Evolutionary conservation across 2,113 vertebrate genomes (phyloP), one percentile per base, ranked within the genome.

Genomic region (Ovis canadensis): DNA sequence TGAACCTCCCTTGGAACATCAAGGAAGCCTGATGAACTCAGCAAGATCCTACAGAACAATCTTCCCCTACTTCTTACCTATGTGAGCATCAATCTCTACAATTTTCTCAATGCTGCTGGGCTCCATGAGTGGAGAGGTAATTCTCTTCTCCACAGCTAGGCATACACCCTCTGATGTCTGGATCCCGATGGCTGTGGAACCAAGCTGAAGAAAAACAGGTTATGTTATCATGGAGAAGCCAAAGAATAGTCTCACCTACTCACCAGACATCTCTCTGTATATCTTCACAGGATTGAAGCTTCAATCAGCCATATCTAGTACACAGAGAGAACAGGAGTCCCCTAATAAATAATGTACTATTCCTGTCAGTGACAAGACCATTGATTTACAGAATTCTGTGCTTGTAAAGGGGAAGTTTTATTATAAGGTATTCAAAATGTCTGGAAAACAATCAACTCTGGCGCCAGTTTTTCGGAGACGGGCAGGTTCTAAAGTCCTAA

Each of bases 91-190:
- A 1, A 99, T 99, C 98, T 99, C 99, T 45, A 99, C 99, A 0
- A 99, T 99, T 98, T 99, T 99, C 99, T 99, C 99, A 25, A 99
- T 99, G 99, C 99, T 99, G 99, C 99, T 99, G 96, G 99, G 99
- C 96, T 99, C 99, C 99, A 99, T 99, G 52, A 99, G 99, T 0
- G 99, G 99, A 43, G 99, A 99, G 21, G 99, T 99, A 98, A 99
- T 99, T 98, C 99, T 99, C 98, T 99, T 99, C 97, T 99, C 99
- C 97, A 99, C 99, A 0, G 99, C 99, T 98, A 99, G 98, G 98
- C 99, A 99, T 12, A 99, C 99, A 0, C 99, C 99, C 97, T 99
- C 99, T 1, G 99, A 98, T 12, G 99, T 99, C 99, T 99, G 99
- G 98, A 99, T 99, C 90, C 99, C 99, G 0, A 99, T 99, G 96